Evolutionary conservation across 1,140 invertebrate genomes (phyloP), one percentile per base, ranked within the genome.

Genomic region (Eueides isabella): DNA sequence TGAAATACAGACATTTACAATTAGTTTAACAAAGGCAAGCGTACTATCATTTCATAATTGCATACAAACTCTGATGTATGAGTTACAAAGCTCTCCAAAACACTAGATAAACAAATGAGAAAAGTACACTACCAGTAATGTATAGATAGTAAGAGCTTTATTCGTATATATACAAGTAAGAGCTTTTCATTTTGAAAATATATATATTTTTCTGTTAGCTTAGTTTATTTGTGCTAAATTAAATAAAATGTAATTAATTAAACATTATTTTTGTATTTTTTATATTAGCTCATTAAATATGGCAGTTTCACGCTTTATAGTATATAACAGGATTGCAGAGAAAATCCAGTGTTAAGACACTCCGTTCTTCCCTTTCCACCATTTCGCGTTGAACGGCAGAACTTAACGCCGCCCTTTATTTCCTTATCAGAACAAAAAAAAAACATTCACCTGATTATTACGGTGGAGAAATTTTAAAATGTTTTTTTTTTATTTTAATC

Each of bases 161-260:
- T n/a, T n/a, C n/a, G n/a, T 69, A 61, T 61, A 33, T 69, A 69
- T 61, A 26, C 29, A n/a, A 29, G 29, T 69, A 48, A 29, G 29
- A 23, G n/a, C n/a, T 9, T 38, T 26, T 12, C 64, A 7, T 38
- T 66, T 2, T 16, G 30, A 23, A 12, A 55, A 35, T n/a, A 16
- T 55, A 35, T n/a, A 16, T 55, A 55, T 55, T 23, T 55, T 26
- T 1, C 48, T 26, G 11, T 55, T 26, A 11, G 9, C 48, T 7
- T 26, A 12, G 19, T 4, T 55, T 26, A 26, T 55, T 26, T 26
- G 11, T 19, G n/a, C 5, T 5, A 12, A 11, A 9, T 33, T 33
- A 38, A 14, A 5, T 38, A 5, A 16, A 38, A 16, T 38, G 14
- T 38, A n/a, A n/a, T n/a, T n/a, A n/a, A n/a, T n/a, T n/a, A n/a